Base-by-base conservation (phyloP, 2,113 vertebrate species). In the Melozone crissalis region DNA sequence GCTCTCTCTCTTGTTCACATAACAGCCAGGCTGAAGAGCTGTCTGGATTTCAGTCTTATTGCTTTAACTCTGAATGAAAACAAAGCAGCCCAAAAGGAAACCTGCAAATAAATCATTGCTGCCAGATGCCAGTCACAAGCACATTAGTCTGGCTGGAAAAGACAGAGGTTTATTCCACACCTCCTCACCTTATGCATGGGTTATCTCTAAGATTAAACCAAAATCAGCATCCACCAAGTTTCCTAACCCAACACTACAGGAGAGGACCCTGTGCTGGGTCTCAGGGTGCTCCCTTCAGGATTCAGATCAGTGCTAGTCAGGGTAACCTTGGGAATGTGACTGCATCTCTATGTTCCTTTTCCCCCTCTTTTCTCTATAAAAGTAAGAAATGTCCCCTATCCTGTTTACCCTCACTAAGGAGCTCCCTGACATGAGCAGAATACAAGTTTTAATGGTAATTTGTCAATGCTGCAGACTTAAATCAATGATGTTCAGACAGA, bases 1-100 rank as follows among this genome's bases (percentile, higher is more conserved):
- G 84, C 41, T 73, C 66, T 73, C 79, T n/a, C 66, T 20, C 86
- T 52, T 39, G 49, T 62, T 67, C 28, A 2, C 39, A 9, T 78
- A 85, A 80, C 59, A 93, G 47, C 75, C 87, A 82, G 51, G 47
- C 63, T 87, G 91, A 79, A 85, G 58, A 90, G 84, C 54, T 62
- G 15, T 46, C 89, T 4, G 5, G 81, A 28, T 84, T 81, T 87
- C 67, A 37, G 46, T 33, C 82, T 67, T n/a, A 49, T 28, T 91
- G 80, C 79, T 93, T 73, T 61, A 86, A 84, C 16, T 69, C 84
- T 27, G 37, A 62, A 44, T 55, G 74, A 69, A 91, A 93, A 73
- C 52, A 83, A 71, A 93, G 66, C 74, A 49, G 68, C 11, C 55
- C 22, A 67, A 44, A 90, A 74, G 85, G 59, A 88, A 90, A 90